Base-by-base conservation (phyloP, 2,797 vertebrate genomes). In the Silurus lanzhouensis region DNA sequence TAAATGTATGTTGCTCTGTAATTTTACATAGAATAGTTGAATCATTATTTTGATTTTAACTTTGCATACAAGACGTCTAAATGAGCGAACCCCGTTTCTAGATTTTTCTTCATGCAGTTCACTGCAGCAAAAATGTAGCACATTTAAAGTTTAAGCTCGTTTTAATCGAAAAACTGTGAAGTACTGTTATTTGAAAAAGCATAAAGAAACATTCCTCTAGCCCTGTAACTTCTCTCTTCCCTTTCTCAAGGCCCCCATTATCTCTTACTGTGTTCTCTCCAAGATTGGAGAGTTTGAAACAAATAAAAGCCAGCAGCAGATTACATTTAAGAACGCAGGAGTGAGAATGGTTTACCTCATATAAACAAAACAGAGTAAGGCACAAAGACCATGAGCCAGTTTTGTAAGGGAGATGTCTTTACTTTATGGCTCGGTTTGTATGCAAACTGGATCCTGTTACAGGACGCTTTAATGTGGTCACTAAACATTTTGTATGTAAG, bases 281-380 rank as follows among this genome's bases (percentile, higher is more conserved):
- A 83, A 92, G 90, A 87, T 46, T 20, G 14, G 61, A 68, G 64
- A 22, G 71, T 76, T 82, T 81, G 60, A 86, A 68, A 82, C 72
- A 77, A 82, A 66, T 82, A 68, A 77, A 82, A 60, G 63, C 61
- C 71, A 82, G 71, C 79, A 68, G 84, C 48, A 38, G 72, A 86
- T 86, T 68, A 67, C 68, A 82, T 8, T n/a, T 64, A 61, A 77
- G 57, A 68, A 60, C 5, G n/a, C 60, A 64, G 48, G 52, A 82
- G 63, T 77, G 52, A 76, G 55, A 60, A 58, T 38, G 71, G 38
- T 82, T 82, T 82, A 57, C 80, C 71, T 82, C 72, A 79, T 68
- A 44, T 64, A 77, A 75, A 60, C 60, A 55, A 72, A 79, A 38
- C 48, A 60, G 76, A 79, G 55, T 58, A 77, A 22, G 1, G 17